Evolutionary conservation across 2,888 invertebrate species (phyloP).

Genomic region (Eupithecia vulgata): DNA sequence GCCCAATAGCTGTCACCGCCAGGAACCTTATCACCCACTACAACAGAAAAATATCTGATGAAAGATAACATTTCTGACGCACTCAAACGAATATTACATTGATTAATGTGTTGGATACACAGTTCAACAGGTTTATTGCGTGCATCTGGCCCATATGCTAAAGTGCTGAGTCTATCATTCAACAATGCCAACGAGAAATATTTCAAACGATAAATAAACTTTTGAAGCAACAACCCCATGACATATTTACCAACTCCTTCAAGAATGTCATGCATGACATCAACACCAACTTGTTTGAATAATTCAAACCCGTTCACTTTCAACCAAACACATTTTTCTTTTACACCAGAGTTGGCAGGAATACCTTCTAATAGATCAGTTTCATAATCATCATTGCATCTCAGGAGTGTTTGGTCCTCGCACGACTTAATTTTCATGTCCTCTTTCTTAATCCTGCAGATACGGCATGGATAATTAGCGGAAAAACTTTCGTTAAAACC

Average conservation of each 20-base stretch:
- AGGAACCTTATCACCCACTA: not conserved
- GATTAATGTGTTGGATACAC: not conserved
- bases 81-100: not conserved
- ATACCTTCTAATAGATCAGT: too few species aligned
- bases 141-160: not conserved
- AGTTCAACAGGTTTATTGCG: not conserved
- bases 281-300: not conserved
- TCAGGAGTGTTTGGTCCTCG: too few species aligned
- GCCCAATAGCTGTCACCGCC: not conserved
- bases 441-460: too few species aligned
- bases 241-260: not conserved
- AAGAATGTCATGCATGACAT: not conserved
- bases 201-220: too few species aligned
- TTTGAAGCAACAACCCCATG: not conserved
- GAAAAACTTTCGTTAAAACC: too few species aligned
- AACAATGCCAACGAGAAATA: too few species aligned
- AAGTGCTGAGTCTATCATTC: too few species aligned
- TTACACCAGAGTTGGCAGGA: not conserved
- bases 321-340: not conserved
- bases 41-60: not conserved
- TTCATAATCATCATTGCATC: too few species aligned
- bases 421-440: too few species aligned
- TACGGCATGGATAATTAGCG: too few species aligned
- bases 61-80: not conserved
- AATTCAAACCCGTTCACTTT: not conserved